These are phyloP conservation scores for Bryconaethiops microstoma DNA, from an alignment of 2,797 vertebrate genomes.

Conservation along the genomic window DNA sequence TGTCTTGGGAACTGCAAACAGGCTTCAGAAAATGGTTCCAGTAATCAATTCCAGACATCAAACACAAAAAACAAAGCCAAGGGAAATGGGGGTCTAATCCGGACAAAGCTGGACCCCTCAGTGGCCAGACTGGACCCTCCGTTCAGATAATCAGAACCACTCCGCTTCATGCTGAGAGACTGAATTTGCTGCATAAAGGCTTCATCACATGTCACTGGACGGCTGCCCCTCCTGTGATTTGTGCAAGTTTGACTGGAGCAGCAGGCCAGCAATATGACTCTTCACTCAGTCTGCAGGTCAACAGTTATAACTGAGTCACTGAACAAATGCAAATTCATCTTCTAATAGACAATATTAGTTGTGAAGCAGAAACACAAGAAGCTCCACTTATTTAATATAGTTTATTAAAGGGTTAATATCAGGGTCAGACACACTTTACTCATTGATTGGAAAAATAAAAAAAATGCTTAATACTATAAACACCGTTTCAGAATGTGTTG, in stretches of 20 bases:
- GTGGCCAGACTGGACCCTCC: neutral
- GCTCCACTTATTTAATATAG: too few relatives aligned
- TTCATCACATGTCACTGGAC: neutral
- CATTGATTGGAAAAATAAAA: too few relatives aligned
- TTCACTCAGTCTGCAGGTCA: neutral
- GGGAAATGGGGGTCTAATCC: neutral
- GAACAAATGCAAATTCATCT: neutral
- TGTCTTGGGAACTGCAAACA: too few relatives aligned
- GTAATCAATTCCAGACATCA: neutral
- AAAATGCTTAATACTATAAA: too few relatives aligned
- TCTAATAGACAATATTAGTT: neutral
- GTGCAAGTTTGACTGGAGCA: neutral
- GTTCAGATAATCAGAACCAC: neutral
- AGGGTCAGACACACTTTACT: too few relatives aligned
- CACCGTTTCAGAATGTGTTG: too few relatives aligned
- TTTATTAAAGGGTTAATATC: too few relatives aligned
- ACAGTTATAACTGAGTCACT: neutral
- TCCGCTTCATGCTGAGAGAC: neutral
- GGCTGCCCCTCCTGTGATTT: neutral
- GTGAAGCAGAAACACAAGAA: neutral
- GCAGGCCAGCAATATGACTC: neutral
- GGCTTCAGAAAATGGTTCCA: neutral
- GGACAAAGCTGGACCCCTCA: neutral
- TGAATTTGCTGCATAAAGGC: neutral
- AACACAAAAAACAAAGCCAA: neutral